Base-by-base conservation (phyloP, 2,888 invertebrate species). In the Conchocele bisecta region DNA sequence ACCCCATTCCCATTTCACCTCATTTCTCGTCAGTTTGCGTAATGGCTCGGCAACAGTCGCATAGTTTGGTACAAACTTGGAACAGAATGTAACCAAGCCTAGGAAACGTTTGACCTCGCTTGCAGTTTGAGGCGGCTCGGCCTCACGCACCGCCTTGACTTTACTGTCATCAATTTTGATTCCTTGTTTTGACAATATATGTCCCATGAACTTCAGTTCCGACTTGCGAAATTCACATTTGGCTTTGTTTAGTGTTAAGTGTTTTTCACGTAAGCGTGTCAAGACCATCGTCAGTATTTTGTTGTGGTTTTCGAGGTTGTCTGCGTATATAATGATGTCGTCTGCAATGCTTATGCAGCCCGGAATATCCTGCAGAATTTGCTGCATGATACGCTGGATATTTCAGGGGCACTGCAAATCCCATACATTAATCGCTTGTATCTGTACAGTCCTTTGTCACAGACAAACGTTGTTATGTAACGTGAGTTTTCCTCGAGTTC, bases 371-470 rank as follows among this genome's bases (percentile, higher is more conserved):
- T 37, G 48, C n/a, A 64, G 46, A 13, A 41, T 22, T 15, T 63
- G 53, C 22, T 54, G 41, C 20, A 63, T 42, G 4, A 54, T 39
- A 31, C 39, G 41, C 20, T 63, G 63, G 28, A 63, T 13, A 63
- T 22, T 28, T 63, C 63, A 1, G 53, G 20, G 7, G 63, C 63
- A 31, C 31, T 33, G 2, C 87, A 79, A 20, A 63, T 50, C 22
- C 50, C 61, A 39, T 39, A 61, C 50, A 50, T 50, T 3, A 61
- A 22, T 28, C 51, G 26, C 3, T 20, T 39, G 29, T 64, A 64
- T 13, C 56, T 26, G 28, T 35, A 44, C 15, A 57, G 29, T 22
- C 64, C 64, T n/a, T 44, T 35, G 29, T 67, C 41, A n/a, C 50
- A 54, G 3, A 29, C 39, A 35, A 59, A 67, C 0, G 24, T 44